These are phyloP conservation scores for Enteromius radiatus DNA, from an alignment of 2,797 vertebrate species.

Conservation along the genomic window DNA sequence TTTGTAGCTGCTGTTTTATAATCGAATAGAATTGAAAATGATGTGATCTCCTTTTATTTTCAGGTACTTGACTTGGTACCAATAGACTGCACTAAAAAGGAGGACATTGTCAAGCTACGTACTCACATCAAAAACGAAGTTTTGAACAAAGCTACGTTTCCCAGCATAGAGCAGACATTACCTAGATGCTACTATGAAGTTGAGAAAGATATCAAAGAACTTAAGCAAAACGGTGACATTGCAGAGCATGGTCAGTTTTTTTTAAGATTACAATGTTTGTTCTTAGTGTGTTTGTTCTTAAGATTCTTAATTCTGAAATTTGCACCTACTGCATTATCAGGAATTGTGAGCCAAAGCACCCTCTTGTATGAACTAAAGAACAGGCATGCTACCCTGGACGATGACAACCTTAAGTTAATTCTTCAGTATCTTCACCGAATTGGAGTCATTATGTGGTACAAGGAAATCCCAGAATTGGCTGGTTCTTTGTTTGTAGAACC, in stretches of 20 bases:
- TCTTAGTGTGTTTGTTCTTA: neutral
- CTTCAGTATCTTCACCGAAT: slow-evolving; percentile 80
- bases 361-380: slow-evolving; percentile 62
- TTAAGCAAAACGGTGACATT: slow-evolving; percentile 58
- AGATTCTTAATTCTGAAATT: neutral
- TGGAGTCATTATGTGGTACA: slow-evolving; percentile 77
- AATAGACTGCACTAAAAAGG: slow-evolving; percentile 65
- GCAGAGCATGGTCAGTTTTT: slow-evolving; percentile 72
- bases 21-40: neutral
- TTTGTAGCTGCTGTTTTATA: neutral
- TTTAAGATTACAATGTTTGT: neutral
- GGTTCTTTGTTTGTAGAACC: slow-evolving; percentile 75
- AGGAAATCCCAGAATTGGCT: slow-evolving; percentile 72
- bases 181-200: slow-evolving; percentile 70
- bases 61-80: slow-evolving; percentile 68
- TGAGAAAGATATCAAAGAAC: slow-evolving; percentile 68
- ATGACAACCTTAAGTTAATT: slow-evolving; percentile 72
- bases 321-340: slow-evolving; percentile 58
- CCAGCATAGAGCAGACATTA: slow-evolving; percentile 71
- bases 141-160: slow-evolving; percentile 69
- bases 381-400: slow-evolving; percentile 56
- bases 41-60: slow-evolving; percentile 16
- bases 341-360: slow-evolving; percentile 72
- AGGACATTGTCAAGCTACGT: slow-evolving; percentile 66
- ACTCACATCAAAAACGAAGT: slow-evolving; percentile 65